Percentiles rank a stretch among this genome's conserved stretches.
These are phyloP conservation scores for Xanthostigma xanthostigma DNA, from an alignment of 2,888 invertebrate genomes.

Conservation along the genomic window DNA sequence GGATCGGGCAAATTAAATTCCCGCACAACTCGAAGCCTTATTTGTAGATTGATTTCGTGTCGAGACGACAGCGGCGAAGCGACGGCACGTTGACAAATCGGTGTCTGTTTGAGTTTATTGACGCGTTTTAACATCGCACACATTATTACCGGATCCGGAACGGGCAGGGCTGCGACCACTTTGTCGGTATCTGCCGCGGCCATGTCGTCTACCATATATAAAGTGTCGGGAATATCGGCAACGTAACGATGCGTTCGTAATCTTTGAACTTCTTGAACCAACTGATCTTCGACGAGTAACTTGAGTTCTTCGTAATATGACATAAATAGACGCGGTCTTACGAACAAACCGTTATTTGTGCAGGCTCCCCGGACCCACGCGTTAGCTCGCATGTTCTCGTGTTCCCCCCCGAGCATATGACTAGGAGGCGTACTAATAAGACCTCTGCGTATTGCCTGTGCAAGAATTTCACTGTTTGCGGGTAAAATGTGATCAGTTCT, in stretches of 20 bases:
- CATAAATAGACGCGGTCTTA: constrained; percentile 80
- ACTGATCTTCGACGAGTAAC: constrained; percentile 71
- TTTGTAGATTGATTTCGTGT: constrained; percentile 59
- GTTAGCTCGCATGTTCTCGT: constrained; percentile 47
- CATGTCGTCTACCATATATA: constrained; percentile 70
- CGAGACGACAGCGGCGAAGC: constrained; percentile 60
- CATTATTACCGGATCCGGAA: constrained; percentile 63
- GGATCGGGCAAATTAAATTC: constrained; percentile 89
- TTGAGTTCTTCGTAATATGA: constrained; percentile 92
- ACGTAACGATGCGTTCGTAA: constrained; percentile 56
- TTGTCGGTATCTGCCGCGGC: constrained; percentile 45
- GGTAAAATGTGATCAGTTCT: constrained; percentile 84
- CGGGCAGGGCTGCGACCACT: constrained; percentile 49
- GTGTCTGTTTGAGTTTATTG: constrained; percentile 64
- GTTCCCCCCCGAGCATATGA: constrained; percentile 69
- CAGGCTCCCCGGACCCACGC: constrained; percentile 69
- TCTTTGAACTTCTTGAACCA: constrained; percentile 61
- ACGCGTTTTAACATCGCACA: constrained; percentile 71
- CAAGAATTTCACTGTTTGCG: constrained; percentile 61
- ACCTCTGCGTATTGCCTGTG: constrained; percentile 53
- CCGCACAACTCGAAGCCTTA: constrained; percentile 77
- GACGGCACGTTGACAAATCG: constrained; percentile 66
- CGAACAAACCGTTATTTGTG: constrained; percentile 53
- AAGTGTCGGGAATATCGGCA: constrained; percentile 80
- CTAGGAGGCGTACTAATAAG: constrained; percentile 69